Percentiles rank a stretch among this genome's conserved stretches.
phyloP scores from a whole-genome alignment of 2,888 invertebrate species.

The Polydrusus pterygomalis region DNA sequence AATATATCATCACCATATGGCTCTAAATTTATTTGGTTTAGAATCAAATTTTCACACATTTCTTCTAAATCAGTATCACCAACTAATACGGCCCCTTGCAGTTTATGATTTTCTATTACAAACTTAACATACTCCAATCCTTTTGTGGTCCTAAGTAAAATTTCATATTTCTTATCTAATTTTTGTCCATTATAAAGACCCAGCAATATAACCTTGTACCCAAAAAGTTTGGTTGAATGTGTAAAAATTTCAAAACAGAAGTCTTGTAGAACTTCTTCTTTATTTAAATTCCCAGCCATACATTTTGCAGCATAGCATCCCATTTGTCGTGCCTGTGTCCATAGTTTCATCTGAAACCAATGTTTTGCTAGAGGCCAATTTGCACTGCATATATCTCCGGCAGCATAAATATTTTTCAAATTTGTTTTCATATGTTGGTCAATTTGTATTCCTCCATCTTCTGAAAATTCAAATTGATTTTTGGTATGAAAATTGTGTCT shows the following conservation, averaged over 20 bases:
- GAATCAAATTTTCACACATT: constrained; percentile 97
- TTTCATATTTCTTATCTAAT: constrained; percentile 85
- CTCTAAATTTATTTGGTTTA: constrained; percentile 93
- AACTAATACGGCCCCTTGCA: constrained; percentile 96
- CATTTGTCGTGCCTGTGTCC: constrained; percentile 99
- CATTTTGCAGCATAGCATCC: constrained; percentile 94
- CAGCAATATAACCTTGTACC: constrained; percentile 92
- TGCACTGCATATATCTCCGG: constrained; percentile 95
- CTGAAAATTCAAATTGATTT: constrained; percentile 73
- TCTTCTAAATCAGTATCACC: constrained; percentile 99
- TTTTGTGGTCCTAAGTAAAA: constrained; percentile 88
- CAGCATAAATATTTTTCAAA: constrained; percentile 88
- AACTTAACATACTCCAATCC: constrained; percentile 90
- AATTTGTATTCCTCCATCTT: constrained; percentile 90
- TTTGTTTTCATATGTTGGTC: constrained; percentile 91
- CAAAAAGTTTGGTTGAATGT: constrained; percentile 96
- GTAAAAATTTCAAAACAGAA: constrained; percentile 98
- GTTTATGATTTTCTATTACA: constrained; percentile 85
- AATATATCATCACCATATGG: constrained; percentile 93
- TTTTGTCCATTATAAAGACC: constrained; percentile 96
- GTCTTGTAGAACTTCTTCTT: constrained; percentile 85
- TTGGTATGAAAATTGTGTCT: constrained; percentile 77
- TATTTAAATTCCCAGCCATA: constrained; percentile 81
- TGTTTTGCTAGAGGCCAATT: constrained; percentile 84
- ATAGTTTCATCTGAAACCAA: constrained; percentile 96